Evolutionary conservation across 1,140 invertebrate species (phyloP).

Genomic region (Marisa cornuarietis): DNA sequence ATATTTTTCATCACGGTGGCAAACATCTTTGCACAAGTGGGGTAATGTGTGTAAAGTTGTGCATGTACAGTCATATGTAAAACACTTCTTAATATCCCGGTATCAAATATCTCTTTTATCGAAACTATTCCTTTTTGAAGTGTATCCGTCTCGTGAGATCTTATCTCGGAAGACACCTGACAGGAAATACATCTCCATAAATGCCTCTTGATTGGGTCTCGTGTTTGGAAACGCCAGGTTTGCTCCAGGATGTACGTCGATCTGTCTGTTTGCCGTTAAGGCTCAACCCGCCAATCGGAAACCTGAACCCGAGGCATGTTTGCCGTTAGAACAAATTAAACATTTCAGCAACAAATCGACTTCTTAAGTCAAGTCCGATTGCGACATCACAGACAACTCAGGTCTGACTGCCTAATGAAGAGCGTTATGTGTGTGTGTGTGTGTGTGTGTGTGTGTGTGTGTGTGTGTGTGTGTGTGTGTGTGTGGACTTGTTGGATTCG

Average conservation of each 20-base stretch:
- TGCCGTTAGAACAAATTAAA: neutral
- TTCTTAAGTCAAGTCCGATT: neutral
- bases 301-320: neutral
- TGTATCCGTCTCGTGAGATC: too few species aligned
- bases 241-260: neutral
- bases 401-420: neutral
- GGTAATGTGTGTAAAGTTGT: too few species aligned
- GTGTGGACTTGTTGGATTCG: neutral
- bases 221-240: neutral
- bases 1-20: too few species aligned
- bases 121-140: too few species aligned
- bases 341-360: neutral
- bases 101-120: too few species aligned
- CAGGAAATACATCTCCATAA: too few species aligned
- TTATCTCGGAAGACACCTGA: too few species aligned
- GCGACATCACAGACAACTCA: neutral
- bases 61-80: too few species aligned
- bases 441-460: neutral
- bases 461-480: neutral
- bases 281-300: neutral
- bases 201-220: too few species aligned
- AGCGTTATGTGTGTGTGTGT: neutral
- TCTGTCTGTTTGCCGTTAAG: neutral
- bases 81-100: too few species aligned
- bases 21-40: too few species aligned